Evolutionary conservation across 1,140 invertebrate genomes (phyloP).

Genomic region (Hyposmocoma kahamanoa): DNA sequence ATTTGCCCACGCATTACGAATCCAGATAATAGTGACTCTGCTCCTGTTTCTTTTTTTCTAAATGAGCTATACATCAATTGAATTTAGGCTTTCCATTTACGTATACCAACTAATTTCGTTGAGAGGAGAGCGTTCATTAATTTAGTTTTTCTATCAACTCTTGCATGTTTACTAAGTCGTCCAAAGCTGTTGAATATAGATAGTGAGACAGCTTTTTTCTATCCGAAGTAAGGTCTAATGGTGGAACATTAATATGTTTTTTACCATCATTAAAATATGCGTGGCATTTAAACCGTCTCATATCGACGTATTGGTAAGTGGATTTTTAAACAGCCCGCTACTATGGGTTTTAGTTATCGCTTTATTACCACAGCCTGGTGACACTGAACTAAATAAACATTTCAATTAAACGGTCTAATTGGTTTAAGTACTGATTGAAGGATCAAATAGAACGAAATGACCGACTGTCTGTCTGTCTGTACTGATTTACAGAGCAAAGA

Average conservation of each 20-base stretch:
- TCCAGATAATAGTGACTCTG: too few relatives aligned
- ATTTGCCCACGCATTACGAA: too few relatives aligned
- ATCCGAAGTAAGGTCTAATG: slow-evolving; percentile 23
- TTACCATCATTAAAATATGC: slow-evolving; percentile 29
- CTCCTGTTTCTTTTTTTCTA: too few relatives aligned
- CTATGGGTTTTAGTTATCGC: slow-evolving; percentile 5
- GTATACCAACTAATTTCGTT: slow-evolving; percentile 25
- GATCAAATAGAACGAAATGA: too few relatives aligned
- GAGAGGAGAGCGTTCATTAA: slow-evolving; percentile 21
- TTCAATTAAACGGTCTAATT: too few relatives aligned
- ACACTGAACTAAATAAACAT: too few relatives aligned
- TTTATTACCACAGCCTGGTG: too few relatives aligned
- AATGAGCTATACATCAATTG: too few relatives aligned
- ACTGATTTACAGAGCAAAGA: too few relatives aligned
- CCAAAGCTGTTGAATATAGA: slow-evolving; percentile 21
- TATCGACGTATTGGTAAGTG: slow-evolving; percentile 14
- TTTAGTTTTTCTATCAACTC: slow-evolving; percentile 20
- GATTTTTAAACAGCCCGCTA: slow-evolving; percentile 13
- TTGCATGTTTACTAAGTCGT: slow-evolving; percentile 12
- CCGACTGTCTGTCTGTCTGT: too few relatives aligned
- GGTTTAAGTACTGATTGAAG: too few relatives aligned
- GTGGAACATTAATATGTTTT: slow-evolving; percentile 22
- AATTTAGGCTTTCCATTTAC: too few relatives aligned
- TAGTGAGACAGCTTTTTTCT: slow-evolving; percentile 24
- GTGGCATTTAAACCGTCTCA: slow-evolving; percentile 23